A percentile compares a stretch with the other conserved stretches of the same genome.
Conservation (phyloP, 2,888 invertebrate species). For the Caenorhabditis uteleia region DNA sequence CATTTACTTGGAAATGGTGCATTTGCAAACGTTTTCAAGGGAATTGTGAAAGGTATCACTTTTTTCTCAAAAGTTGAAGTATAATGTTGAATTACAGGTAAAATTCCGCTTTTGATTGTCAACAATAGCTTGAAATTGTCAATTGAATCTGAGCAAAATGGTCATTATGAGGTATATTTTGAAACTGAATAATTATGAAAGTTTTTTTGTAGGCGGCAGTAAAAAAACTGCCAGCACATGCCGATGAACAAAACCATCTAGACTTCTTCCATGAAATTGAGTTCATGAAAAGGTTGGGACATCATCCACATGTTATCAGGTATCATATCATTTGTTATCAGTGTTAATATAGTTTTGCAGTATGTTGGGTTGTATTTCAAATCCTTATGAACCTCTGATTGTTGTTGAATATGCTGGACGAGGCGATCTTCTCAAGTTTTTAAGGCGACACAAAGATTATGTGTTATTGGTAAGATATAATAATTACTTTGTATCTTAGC, state of each 20-base stretch:
- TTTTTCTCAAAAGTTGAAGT: background rate
- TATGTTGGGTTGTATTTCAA: constrained; percentile 59
- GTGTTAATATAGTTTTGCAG: constrained; percentile 17
- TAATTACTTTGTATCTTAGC: background rate
- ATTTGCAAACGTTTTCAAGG: constrained; percentile 59
- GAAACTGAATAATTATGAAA: background rate
- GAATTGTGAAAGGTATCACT: constrained; percentile 47
- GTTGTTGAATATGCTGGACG: constrained; percentile 56
- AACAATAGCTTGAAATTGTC: constrained; percentile 30
- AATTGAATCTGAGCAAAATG: constrained; percentile 38
- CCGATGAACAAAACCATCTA: constrained; percentile 49
- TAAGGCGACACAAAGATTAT: constrained; percentile 45
- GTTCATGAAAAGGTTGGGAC: constrained; percentile 62
- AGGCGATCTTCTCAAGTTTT: constrained; percentile 57
- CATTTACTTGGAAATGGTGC: constrained; percentile 58
- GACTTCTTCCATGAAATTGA: constrained; percentile 62
- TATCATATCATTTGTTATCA: constrained; percentile 3
- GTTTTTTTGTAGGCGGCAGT: constrained; percentile 44
- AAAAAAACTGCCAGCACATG: constrained; percentile 58
- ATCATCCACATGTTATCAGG: constrained; percentile 53
- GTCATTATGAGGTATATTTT: constrained; percentile 33
- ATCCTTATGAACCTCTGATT: constrained; percentile 53
- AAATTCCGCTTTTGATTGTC: constrained; percentile 42
- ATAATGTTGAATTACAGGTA: too few species aligned
- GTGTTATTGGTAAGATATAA: constrained; percentile 28